Conservation (phyloP, 2,113 vertebrate species). For the Megaceryle maxima region DNA sequence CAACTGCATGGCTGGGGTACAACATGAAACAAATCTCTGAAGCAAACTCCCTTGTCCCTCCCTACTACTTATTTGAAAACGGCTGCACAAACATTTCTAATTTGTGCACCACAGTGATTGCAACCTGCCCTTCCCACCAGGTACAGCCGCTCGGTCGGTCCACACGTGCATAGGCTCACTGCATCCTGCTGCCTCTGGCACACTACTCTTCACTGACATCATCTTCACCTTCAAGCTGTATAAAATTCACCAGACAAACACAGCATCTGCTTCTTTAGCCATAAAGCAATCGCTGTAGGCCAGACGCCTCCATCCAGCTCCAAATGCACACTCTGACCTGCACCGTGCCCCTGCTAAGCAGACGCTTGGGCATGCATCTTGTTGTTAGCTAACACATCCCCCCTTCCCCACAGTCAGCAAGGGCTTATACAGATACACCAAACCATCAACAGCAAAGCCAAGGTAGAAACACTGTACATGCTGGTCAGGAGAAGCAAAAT, state of each 20-base stretch:
- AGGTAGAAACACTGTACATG: not conserved
- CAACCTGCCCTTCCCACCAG: not conserved
- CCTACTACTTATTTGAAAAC: not conserved
- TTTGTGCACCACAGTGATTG: not conserved
- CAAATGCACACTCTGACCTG: not conserved
- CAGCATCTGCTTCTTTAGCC: not conserved
- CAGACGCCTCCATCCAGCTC: not conserved
- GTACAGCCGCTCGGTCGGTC: not conserved
- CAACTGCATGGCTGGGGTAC: not conserved
- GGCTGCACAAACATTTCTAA: not conserved
- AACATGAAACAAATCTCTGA: not conserved
- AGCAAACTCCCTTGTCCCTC: not conserved
- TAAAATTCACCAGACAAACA: slow-evolving; percentile 2
- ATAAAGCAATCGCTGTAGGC: not conserved
- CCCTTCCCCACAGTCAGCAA: not conserved
- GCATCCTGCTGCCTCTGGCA: not conserved
- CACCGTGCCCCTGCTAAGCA: not conserved
- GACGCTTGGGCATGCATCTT: not conserved
- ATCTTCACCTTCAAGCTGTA: not conserved
- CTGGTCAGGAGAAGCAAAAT: not conserved
- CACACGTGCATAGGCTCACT: not conserved
- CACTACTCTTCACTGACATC: not conserved
- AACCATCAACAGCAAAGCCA: not conserved
- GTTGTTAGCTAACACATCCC: not conserved
- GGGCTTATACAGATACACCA: not conserved